phyloP scores from a whole-genome alignment of 2,113 vertebrate genomes.

The Dinomys branickii region DNA sequence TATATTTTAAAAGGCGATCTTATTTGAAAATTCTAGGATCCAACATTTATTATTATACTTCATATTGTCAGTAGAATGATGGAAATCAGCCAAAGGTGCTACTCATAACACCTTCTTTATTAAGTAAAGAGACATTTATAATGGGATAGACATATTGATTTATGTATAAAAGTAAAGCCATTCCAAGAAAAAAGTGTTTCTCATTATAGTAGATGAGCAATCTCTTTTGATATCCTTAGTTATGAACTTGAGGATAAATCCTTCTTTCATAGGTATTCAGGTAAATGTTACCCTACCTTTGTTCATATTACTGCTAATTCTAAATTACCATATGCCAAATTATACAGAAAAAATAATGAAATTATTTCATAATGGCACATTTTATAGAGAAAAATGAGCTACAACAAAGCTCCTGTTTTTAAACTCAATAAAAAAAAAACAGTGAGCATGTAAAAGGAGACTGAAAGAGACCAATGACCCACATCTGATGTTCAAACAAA shows the following conservation, averaged over 20 bases:
- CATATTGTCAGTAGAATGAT: not conserved
- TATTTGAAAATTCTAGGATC: not conserved
- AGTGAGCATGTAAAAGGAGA: not conserved
- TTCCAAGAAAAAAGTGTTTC: not conserved
- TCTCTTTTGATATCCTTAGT: not conserved
- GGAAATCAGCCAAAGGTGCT: not conserved
- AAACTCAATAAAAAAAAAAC: constrained; percentile 45
- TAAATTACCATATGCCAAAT: constrained; percentile 51
- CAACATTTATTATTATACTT: not conserved
- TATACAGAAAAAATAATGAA: constrained; percentile 31
- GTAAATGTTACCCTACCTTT: constrained; percentile 1
- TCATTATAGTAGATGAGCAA: not conserved
- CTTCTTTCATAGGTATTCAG: not conserved
- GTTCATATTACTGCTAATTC: constrained; percentile 32
- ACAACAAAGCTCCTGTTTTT: not conserved
- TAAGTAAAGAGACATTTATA: constrained; percentile 11
- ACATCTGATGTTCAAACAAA: constrained; percentile 46
- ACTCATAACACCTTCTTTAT: constrained; percentile 3
- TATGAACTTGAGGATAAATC: constrained; percentile 48
- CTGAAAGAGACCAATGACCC: not conserved
- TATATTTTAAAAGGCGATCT: not conserved
- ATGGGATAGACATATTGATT: not conserved
- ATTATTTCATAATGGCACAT: constrained; percentile 5
- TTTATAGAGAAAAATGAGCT: constrained; percentile 25
- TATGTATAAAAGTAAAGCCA: not conserved